Evolutionary conservation across 1,140 invertebrate genomes (phyloP), one percentile per base, ranked within the genome.

Genomic region (Listronotus oregonensis): DNA sequence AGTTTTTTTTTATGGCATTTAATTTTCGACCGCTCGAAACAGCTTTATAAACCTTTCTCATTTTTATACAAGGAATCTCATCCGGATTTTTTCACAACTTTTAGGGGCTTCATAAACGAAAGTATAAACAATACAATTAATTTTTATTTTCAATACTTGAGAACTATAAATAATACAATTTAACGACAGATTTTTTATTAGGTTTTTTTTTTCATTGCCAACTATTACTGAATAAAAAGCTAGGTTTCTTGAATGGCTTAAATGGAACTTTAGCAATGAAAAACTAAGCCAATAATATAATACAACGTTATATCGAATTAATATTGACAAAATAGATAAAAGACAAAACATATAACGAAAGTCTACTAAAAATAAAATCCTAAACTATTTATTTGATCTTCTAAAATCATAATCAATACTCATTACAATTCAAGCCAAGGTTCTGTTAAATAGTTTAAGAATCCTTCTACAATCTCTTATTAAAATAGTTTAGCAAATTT

Each of bases 401-500:
- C 46, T 57, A 49, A 64, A 49, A 64, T 47, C 55, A 63, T 34
- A 44, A 56, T 27, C 9, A 47, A 47, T 39, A 56, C 8, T 56
- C 12, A 49, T 12, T 56, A n/a, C n/a, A 37, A 56, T 58, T 58
- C 32, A 65, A 58, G 55, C 63, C 54, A 49, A 32, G 32, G 44
- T 27, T 9, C 17, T 54, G 21, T 37, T 65, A 63, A 46, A 55
- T 56, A 56, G 47, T 43, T 49, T 49, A 40, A 50, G 9, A 37
- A 32, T 15, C 55, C 31, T 60, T 15, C 62, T 64, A 55, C 43
- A 54, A 56, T 64, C 32, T 64, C 62, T 64, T 50, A 64, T 47
- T 64, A 64, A 64, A 64, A 63, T 63, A 64, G 42, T 56, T 55
- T 54, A 63, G 40, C 50, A 40, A 61, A 51, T 54, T 63, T 54